Evolutionary conservation across 1,140 invertebrate genomes (phyloP), one percentile per base, ranked within the genome.

Genomic region (Cardiocondyla obscurior): DNA sequence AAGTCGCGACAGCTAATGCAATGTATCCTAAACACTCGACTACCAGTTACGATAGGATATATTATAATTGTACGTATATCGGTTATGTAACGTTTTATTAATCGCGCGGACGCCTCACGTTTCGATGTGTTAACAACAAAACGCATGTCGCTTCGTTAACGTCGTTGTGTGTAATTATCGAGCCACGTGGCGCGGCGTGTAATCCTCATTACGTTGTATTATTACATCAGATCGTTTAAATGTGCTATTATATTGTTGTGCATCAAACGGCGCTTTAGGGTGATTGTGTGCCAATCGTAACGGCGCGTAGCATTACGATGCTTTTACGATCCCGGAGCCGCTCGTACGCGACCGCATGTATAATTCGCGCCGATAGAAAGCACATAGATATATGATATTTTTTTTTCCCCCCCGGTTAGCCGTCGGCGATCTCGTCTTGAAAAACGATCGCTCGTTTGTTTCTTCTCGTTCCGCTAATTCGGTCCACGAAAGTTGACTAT

Each of bases 361-460:
- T 51, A 82, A 82, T 76, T 62, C 79, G 57, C 69, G 57, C 55
- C 16, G 39, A 76, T 82, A 82, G 44, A 82, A 82, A 58, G 44
- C 53, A 39, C 30, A 36, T 28, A 19, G 22, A 60, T 51, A n/a
- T n/a, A n/a, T n/a, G n/a, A n/a, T n/a, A n/a, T n/a, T n/a, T n/a
- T n/a, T n/a, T 73, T 82, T 60, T 49, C 69, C 57, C 6, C n/a
- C 51, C 57, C 6, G 22, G 12, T 25, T 42, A 8, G 30, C 58
- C 39, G 39, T 79, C 44, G 60, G 51, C 74, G 58, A 76, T 77
- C 57, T 12, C 39, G 58, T 67, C 46, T 55, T 57, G 62, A 67
- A 83, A 83, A 83, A 81, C 49, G 62, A 82, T 65, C 70, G 79
- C 22, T 36, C 77, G 70, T 73, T 76, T 82, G 77, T 85, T 72